phyloP scores from a whole-genome alignment of 2,797 vertebrate species.

The Valencia hispanica region DNA sequence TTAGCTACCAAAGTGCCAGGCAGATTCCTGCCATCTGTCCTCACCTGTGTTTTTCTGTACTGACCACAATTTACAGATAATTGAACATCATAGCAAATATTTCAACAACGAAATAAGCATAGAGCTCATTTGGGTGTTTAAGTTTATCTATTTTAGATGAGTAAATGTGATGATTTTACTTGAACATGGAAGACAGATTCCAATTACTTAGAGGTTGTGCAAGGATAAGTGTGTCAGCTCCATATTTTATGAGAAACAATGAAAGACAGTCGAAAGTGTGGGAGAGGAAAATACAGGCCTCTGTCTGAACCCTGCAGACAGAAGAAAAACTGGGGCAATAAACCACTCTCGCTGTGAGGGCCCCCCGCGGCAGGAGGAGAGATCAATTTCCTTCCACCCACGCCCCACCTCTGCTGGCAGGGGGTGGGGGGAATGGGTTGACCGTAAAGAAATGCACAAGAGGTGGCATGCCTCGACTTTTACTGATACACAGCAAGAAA shows the following conservation, averaged over 20 bases:
- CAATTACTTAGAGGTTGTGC: conserved; percentile 44
- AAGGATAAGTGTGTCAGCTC: conserved; percentile 42
- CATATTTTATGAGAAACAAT: conserved; percentile 59
- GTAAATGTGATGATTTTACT: conserved; percentile 29
- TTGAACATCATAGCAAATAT: conserved; percentile 32
- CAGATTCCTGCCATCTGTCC: conserved; percentile 52
- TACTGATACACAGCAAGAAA: conserved; percentile 18
- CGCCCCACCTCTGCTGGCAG: conserved; percentile 49
- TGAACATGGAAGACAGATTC: conserved; percentile 36
- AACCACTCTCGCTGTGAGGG: conserved; percentile 44
- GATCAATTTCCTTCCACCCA: conserved; percentile 64
- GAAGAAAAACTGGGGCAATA: conserved; percentile 41
- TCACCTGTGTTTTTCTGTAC: conserved; percentile 3
- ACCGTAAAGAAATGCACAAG: conserved; percentile 39
- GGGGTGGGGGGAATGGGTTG: conserved; percentile 31
- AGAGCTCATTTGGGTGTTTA: conserved; percentile 3
- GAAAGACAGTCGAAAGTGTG: conserved; percentile 29
- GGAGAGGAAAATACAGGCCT: conserved; percentile 21
- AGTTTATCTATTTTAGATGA: conserved; percentile 3
- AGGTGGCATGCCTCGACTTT: conserved; percentile 14
- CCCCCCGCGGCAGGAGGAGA: conserved; percentile 51
- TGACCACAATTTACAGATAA: conserved; percentile 34
- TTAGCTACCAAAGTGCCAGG: conserved; percentile 34
- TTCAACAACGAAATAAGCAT: conserved; percentile 10
- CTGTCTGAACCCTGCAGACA: conserved; percentile 53